phyloP scores from a whole-genome alignment of 2,888 invertebrate genomes.

The Drepana falcataria region DNA sequence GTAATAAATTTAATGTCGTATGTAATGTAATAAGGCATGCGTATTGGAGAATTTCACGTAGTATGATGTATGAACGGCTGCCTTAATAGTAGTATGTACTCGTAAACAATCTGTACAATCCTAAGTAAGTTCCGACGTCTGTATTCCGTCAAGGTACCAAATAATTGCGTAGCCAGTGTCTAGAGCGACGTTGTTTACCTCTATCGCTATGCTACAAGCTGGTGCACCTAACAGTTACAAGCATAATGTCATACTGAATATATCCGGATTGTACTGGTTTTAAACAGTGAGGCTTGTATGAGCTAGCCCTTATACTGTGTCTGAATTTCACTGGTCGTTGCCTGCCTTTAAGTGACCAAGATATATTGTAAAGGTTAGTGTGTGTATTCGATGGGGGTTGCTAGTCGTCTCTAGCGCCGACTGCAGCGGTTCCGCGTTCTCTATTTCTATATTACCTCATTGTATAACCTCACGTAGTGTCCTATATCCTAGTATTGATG shows the following conservation, averaged over 20 bases:
- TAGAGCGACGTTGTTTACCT: constrained; percentile 11
- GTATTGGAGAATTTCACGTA: constrained; percentile 40
- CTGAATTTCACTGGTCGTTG: too few relatives aligned
- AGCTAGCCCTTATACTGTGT: too few relatives aligned
- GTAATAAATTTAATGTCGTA: constrained; percentile 48
- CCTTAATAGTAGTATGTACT: constrained; percentile 62
- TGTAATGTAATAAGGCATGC: constrained; percentile 42
- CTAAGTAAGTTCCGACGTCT: constrained; percentile 40
- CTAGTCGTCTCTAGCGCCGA: constrained; percentile 10
- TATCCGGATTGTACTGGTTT: background rate
- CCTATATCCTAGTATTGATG: constrained; percentile 53
- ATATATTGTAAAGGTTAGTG: background rate
- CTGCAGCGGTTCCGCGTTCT: constrained; percentile 39
- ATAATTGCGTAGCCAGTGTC: constrained; percentile 57
- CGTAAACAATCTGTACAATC: constrained; percentile 44
- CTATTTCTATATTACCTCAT: constrained; percentile 67
- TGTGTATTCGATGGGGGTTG: background rate
- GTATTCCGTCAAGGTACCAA: constrained; percentile 59
- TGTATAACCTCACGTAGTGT: constrained; percentile 64
- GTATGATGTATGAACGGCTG: constrained; percentile 58
- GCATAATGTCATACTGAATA: background rate
- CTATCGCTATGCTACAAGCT: constrained; percentile 4
- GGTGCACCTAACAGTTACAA: background rate
- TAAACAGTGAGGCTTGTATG: background rate
- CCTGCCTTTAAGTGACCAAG: too few relatives aligned